Base-by-base conservation (phyloP, 1,140 invertebrate genomes). In the Triops cancriformis region DNA sequence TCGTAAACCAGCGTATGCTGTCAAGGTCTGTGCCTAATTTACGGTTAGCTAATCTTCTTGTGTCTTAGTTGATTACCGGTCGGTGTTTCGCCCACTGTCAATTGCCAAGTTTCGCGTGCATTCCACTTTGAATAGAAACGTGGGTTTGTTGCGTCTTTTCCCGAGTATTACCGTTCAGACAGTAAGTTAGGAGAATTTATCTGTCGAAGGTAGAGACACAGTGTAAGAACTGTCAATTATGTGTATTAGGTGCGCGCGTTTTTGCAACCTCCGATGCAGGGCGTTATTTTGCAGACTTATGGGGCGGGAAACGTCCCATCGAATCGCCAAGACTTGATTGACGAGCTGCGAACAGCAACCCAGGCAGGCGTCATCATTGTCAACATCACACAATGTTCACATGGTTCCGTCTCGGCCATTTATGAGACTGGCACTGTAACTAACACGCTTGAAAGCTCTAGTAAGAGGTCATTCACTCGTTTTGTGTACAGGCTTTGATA, bases 261-360 rank as follows among this genome's bases (percentile, higher is more conserved):
- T 82, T 85, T 97, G 27, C 89, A 92, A 79, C 89, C 93, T 4
- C 94, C 95, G 0, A 93, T 95, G 73, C 88, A 93, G 81, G 96
- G 94, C 10, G 91, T 98, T 3, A 92, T 99, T 0, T 84, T 99
- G 14, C 94, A 98, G 85, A 94, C 93, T 0, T 99, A 96, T 81
- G 97, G 97, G 9, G 88, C 92, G 0, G 97, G 97, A 0, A 99
- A 99, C 83, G 89, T 97, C 26, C 96, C 97, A 0, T 90, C 89
- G 0, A 92, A 94, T 82, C 87, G 94, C 18, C 84, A 86, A n/a
- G 96, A 98, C 81, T 85, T 99, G 0, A 84, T 98, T 0, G 85
- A 89, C 0, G 92, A 91, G 80, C 84, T 98, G 1, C 85, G 88
- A 45, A 85, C 87, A 0, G 96, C 97, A 0, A 87, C 90, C 0